Conservation (phyloP, 2,113 vertebrate species). For the Halcyon malimbica region DNA sequence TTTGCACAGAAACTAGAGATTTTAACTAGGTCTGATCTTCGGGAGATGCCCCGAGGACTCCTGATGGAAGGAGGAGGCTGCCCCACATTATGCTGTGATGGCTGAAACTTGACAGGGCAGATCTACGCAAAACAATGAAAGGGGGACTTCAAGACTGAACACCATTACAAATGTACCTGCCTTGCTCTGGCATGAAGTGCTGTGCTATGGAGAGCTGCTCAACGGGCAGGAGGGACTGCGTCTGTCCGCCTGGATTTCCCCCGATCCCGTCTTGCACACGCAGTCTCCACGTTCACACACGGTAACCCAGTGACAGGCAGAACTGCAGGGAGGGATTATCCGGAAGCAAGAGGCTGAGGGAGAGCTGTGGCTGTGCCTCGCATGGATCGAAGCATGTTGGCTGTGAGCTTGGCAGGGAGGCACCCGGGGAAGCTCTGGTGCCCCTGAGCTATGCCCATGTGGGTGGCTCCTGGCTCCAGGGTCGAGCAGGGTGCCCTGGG, state of each 20-base stretch:
- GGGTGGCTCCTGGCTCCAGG: background rate
- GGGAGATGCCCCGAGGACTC: conserved; percentile 31
- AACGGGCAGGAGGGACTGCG: background rate
- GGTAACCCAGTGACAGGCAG: rapidly evolving
- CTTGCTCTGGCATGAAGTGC: background rate
- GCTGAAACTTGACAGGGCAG: conserved; percentile 11
- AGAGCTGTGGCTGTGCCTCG: background rate
- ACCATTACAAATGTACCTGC: background rate
- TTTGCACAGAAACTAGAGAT: conserved; percentile 9
- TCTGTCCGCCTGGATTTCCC: background rate
- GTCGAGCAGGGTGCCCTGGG: background rate
- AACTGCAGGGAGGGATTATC: background rate
- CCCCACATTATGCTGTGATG: background rate
- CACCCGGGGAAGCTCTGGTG: rapidly evolving
- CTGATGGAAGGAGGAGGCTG: background rate
- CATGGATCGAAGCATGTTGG: rapidly evolving
- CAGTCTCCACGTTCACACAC: rapidly evolving
- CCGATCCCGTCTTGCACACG: rapidly evolving
- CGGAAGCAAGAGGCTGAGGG: background rate
- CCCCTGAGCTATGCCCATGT: background rate
- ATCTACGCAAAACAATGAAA: background rate
- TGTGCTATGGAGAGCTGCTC: background rate
- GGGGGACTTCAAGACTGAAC: background rate
- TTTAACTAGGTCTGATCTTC: conserved; percentile 47
- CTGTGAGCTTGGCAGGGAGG: background rate